Evolutionary conservation across 2,797 vertebrate species (phyloP).

Genomic region (Orientallactaga sibirica): DNA sequence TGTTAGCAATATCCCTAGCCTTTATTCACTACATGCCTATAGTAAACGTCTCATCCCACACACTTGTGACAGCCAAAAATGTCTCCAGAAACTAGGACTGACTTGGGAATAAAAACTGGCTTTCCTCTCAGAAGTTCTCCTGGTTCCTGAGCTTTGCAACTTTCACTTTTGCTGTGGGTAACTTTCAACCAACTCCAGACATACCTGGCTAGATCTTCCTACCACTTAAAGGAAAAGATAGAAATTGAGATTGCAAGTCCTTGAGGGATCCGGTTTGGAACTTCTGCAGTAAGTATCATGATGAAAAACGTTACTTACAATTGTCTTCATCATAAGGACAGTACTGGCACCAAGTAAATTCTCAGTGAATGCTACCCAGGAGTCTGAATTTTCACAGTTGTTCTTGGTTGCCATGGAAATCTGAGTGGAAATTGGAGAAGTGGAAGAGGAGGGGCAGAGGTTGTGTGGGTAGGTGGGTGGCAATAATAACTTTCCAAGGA

Average conservation of each 20-base stretch:
- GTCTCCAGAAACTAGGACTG: not conserved
- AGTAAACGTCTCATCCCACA: not conserved
- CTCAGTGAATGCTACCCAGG: slow-evolving; percentile 10
- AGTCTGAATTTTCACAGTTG: slow-evolving; percentile 38
- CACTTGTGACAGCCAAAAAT: not conserved
- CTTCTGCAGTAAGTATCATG: not conserved
- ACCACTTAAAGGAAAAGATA: not conserved
- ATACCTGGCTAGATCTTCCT: not conserved
- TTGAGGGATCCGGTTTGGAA: not conserved
- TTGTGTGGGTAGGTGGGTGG: not conserved
- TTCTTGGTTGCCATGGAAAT: slow-evolving; percentile 53
- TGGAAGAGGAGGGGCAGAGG: not conserved
- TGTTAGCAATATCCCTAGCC: not conserved
- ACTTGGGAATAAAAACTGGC: not conserved
- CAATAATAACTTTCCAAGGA: slow-evolving; percentile 1
- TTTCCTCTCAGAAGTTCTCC: not conserved
- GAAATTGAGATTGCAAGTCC: slow-evolving; percentile 12
- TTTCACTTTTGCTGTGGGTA: not conserved
- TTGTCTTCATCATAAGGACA: not conserved
- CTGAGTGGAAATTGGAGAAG: not conserved
- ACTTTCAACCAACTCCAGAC: slow-evolving; percentile 12
- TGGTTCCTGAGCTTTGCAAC: not conserved
- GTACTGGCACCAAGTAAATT: not conserved
- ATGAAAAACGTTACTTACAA: not conserved
- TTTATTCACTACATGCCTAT: not conserved